Conservation (phyloP, 2,797 vertebrate genomes). For the Premnoplex brunnescens region DNA sequence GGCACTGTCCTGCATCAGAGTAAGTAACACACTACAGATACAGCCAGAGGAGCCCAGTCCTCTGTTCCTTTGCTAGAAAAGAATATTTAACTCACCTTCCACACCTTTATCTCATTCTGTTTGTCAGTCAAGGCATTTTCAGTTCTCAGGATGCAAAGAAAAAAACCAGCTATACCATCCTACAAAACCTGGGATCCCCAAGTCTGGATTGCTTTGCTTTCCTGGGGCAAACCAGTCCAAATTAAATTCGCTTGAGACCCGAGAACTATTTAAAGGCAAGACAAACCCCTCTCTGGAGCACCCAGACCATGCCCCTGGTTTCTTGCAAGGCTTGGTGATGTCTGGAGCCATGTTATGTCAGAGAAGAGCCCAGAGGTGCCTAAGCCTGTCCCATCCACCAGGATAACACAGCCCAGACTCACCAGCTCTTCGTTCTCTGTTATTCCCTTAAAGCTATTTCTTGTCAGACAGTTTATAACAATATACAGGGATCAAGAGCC, state of each 20-base stretch:
- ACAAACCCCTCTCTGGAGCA: neutral
- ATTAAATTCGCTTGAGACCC: neutral
- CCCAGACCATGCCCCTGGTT: neutral
- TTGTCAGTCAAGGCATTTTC: neutral
- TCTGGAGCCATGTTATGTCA: fast-evolving
- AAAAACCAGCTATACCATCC: neutral
- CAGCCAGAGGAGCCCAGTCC: neutral
- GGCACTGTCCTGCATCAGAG: neutral
- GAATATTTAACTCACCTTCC: neutral
- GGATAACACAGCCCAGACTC: neutral
- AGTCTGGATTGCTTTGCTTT: neutral
- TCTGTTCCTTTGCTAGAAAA: neutral
- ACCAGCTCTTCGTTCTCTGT: neutral
- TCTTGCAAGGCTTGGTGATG: neutral
- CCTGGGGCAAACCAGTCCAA: neutral
- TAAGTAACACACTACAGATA: neutral
- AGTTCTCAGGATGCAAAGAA: neutral
- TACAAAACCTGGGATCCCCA: neutral
- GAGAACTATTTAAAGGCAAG: neutral
- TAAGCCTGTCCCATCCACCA: neutral
- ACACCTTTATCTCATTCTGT: neutral
- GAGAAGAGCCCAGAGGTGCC: neutral
- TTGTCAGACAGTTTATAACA: neutral
- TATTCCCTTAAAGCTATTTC: neutral
- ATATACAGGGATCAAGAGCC: neutral